Conservation (phyloP, 2,797 vertebrate species). For the Champsocephalus gunnari region DNA sequence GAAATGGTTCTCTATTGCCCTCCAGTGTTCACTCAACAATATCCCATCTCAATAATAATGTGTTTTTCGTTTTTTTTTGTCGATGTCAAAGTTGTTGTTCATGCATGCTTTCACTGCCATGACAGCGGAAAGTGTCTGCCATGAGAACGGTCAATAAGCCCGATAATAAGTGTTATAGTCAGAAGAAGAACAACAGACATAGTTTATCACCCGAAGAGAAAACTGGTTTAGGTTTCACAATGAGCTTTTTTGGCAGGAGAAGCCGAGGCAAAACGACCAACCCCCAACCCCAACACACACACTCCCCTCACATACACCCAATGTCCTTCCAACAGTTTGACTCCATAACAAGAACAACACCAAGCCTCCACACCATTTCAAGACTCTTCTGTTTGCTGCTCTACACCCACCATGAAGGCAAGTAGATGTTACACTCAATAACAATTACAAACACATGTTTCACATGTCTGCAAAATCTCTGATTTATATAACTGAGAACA, state of each 20-base stretch:
- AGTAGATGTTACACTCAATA: constrained; percentile 31
- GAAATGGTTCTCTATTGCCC: constrained; percentile 63
- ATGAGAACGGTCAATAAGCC: neutral
- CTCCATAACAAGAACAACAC: constrained; percentile 3
- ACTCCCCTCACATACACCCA: neutral
- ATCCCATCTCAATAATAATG: constrained; percentile 38
- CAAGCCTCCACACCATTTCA: neutral
- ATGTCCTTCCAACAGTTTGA: neutral
- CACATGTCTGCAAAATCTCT: neutral
- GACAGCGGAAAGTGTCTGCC: neutral
- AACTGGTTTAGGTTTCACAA: constrained; percentile 35
- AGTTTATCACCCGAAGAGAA: neutral
- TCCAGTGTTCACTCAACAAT: constrained; percentile 60
- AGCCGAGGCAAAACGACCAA: neutral
- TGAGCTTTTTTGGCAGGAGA: constrained; percentile 20
- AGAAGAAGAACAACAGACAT: neutral
- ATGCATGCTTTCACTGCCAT: neutral
- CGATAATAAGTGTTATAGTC: neutral
- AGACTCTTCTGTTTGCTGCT: constrained; percentile 14
- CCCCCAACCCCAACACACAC: neutral
- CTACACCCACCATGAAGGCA: constrained; percentile 71
- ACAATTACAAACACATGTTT: constrained; percentile 2
- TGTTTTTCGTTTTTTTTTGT: neutral
- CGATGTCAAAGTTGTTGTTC: neutral
- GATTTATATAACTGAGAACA: neutral